These are phyloP conservation scores for Drosophila conformis DNA, from an alignment of 2,888 invertebrate genomes.

Conservation along the genomic window DNA sequence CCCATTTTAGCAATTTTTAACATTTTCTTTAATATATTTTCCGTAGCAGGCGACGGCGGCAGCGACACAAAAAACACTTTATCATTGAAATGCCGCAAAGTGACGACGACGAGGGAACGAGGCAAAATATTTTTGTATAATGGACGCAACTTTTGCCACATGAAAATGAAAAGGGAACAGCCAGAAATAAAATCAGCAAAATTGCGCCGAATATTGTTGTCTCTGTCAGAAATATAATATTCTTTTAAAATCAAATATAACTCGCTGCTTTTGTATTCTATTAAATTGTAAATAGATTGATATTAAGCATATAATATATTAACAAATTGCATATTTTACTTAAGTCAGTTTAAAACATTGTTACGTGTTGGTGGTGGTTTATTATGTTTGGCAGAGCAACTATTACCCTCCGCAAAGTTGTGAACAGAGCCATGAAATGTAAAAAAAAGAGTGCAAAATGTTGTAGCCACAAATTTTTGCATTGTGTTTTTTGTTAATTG, in stretches of 20 bases:
- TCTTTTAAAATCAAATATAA: not conserved
- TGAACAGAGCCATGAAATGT: too few species aligned
- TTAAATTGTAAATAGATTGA: not conserved
- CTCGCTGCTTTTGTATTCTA: not conserved
- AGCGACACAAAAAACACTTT: constrained; percentile 62
- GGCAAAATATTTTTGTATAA: constrained; percentile 59
- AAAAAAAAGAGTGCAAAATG: constrained; percentile 63
- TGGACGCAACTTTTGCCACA: constrained; percentile 53
- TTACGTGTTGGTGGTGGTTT: not conserved
- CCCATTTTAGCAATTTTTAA: constrained; percentile 66
- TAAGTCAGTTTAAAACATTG: not conserved
- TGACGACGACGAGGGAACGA: constrained; percentile 44
- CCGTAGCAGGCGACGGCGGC: constrained; percentile 35
- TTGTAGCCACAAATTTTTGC: constrained; percentile 59
- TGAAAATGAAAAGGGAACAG: constrained; percentile 46
- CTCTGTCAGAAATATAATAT: constrained; percentile 17
- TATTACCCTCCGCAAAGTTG: not conserved
- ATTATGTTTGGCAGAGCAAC: not conserved
- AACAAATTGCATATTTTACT: not conserved
- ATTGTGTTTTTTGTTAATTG: constrained; percentile 65
- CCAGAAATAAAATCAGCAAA: not conserved
- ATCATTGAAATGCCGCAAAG: constrained; percentile 65
- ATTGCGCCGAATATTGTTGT: constrained; percentile 11
- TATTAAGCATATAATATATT: too few species aligned
- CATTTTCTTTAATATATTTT: constrained; percentile 71